A percentile compares a stretch with the other conserved stretches of the same genome.
phyloP scores from a whole-genome alignment of 1,140 invertebrate genomes.

The Palaemon carinicauda region DNA sequence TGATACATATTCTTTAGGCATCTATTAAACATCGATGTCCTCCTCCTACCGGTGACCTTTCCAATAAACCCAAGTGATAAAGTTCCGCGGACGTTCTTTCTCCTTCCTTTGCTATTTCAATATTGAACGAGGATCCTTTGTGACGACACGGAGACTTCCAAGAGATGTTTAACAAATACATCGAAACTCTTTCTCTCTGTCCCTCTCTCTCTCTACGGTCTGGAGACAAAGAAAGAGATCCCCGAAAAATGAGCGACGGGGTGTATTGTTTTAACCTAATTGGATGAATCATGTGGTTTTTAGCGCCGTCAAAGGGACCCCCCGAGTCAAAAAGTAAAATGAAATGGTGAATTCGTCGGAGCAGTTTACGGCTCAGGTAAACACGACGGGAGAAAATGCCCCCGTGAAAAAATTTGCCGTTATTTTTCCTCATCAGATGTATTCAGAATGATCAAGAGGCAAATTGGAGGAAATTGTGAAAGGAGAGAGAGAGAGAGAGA shows the following conservation, averaged over 20 bases:
- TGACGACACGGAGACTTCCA: background rate
- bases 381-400: background rate
- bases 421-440: background rate
- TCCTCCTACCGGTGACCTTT: too few relatives aligned
- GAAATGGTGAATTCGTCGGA: conserved; percentile 12
- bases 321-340: background rate
- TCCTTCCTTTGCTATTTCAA: background rate
- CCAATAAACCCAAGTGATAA: too few relatives aligned
- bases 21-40: too few relatives aligned
- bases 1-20: too few relatives aligned
- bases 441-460: background rate
- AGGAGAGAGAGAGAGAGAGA: background rate
- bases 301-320: background rate
- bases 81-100: too few relatives aligned
- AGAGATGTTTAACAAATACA: conserved; percentile 6
- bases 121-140: background rate
- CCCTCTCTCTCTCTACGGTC: background rate
- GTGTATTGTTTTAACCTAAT: conserved; percentile 6
- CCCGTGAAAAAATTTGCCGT: background rate
- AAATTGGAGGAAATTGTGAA: background rate
- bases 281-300: conserved; percentile 9
- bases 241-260: background rate
- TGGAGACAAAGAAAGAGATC: background rate
- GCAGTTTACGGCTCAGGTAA: background rate
- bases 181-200: background rate